phyloP scores from a whole-genome alignment of 2,888 invertebrate species.

The Bugulina stolonifera region DNA sequence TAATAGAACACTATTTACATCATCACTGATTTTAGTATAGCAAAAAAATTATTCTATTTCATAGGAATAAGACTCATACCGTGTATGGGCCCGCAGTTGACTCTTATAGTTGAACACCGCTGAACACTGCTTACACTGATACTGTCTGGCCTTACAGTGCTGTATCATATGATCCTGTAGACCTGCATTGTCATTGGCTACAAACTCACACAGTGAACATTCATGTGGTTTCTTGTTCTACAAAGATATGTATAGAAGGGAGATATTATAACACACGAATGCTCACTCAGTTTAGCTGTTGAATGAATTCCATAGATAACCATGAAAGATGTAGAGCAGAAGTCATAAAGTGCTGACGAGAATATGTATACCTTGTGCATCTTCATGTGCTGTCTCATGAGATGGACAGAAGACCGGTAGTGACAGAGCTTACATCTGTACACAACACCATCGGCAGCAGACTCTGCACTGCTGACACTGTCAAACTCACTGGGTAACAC shows the following conservation, averaged over 20 bases:
- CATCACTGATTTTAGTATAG: no score
- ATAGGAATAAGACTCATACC: background rate
- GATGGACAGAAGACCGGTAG: conserved; percentile 37
- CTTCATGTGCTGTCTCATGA: conserved; percentile 45
- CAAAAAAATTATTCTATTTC: no score
- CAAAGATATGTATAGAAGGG: background rate
- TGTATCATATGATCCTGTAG: conserved; percentile 49
- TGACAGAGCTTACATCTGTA: conserved; percentile 47
- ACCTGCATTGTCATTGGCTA: conserved; percentile 41
- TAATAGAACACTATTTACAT: no score
- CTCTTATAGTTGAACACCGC: conserved; percentile 48
- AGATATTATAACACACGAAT: background rate
- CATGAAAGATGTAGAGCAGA: no score
- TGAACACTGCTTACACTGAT: conserved; percentile 46
- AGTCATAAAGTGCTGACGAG: no score
- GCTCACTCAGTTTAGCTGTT: no score
- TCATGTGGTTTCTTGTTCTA: conserved; percentile 45
- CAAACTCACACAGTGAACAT: conserved; percentile 47
- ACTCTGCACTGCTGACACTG: background rate
- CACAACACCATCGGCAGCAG: background rate
- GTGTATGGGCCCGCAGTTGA: conserved; percentile 46
- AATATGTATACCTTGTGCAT: conserved; percentile 39
- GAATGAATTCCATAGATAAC: no score
- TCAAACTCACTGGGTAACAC: background rate
- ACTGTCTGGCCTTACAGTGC: conserved; percentile 48